phyloP scores from a whole-genome alignment of 2,888 invertebrate genomes.

The Eristalis intricaria region DNA sequence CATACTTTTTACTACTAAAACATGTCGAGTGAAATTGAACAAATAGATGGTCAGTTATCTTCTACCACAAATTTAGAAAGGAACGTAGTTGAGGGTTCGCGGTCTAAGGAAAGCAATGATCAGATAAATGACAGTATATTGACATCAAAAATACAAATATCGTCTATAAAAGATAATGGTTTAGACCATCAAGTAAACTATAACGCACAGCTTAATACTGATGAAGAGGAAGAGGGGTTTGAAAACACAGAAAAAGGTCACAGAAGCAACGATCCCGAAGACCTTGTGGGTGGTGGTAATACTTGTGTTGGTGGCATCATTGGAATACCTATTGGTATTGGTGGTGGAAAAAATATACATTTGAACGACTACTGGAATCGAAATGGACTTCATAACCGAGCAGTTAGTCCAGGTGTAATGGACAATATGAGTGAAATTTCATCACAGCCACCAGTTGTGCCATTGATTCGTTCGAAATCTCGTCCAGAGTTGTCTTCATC shows the following conservation, averaged over 20 bases:
- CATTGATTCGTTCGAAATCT: constrained; percentile 80
- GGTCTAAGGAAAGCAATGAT: constrained; percentile 32
- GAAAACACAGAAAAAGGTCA: constrained; percentile 52
- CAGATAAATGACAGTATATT: constrained; percentile 38
- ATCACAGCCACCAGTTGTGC: constrained; percentile 81
- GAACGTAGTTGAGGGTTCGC: constrained; percentile 77
- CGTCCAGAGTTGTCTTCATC: constrained; percentile 79
- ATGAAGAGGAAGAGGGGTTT: constrained; percentile 69
- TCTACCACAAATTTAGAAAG: constrained; percentile 75
- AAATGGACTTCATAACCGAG: constrained; percentile 73
- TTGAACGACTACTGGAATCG: constrained; percentile 75
- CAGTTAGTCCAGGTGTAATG: constrained; percentile 78
- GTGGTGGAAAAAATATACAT: constrained; percentile 71
- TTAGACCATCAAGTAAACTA: constrained; percentile 42
- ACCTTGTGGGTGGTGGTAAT: constrained; percentile 73
- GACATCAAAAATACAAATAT: constrained; percentile 42
- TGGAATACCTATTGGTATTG: constrained; percentile 56
- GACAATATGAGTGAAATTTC: constrained; percentile 85
- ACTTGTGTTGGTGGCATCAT: constrained; percentile 67
- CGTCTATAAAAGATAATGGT: constrained; percentile 73
- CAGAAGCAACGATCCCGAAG: constrained; percentile 76
- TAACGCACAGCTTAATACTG: constrained; percentile 42
- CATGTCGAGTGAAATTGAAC: constrained; percentile 56
- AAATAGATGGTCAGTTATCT: constrained; percentile 5
- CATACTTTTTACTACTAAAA: constrained; percentile 1